Percentiles rank a stretch among this genome's conserved stretches.
Evolutionary conservation across 2,888 invertebrate species (phyloP).

Genomic region (Drosophila monieri): DNA sequence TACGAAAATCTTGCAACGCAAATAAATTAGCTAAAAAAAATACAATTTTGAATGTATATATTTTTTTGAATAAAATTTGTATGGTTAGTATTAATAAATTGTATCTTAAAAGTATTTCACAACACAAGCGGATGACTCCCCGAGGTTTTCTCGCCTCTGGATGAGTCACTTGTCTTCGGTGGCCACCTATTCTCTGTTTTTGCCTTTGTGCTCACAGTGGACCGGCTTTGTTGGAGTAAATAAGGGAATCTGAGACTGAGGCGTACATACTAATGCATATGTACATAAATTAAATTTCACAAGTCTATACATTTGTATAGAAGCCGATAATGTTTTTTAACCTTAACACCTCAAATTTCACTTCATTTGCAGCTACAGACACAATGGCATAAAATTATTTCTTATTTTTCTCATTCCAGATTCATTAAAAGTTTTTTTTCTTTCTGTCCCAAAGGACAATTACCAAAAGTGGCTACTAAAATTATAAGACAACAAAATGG

Average conservation of each 20-base stretch:
- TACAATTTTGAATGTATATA: not conserved
- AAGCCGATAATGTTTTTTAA: not conserved
- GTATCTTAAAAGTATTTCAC: conserved; percentile 9
- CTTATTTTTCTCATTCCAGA: no score
- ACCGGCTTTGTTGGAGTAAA: conserved; percentile 16
- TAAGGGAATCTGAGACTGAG: conserved; percentile 3
- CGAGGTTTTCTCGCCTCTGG: conserved; percentile 5
- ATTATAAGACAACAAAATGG: conserved; percentile 44
- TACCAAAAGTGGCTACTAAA: conserved; percentile 66
- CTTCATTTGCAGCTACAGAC: not conserved
- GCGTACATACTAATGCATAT: not conserved
- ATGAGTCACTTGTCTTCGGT: conserved; percentile 17
- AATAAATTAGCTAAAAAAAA: conserved; percentile 55
- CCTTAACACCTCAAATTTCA: conserved; percentile 8
- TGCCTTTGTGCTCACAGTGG: conserved; percentile 11
- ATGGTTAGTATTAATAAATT: no score
- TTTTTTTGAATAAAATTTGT: no score
- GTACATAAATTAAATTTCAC: not conserved
- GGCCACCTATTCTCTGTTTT: conserved; percentile 6
- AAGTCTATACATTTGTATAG: not conserved
- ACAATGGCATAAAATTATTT: no score
- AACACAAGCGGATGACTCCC: conserved; percentile 24
- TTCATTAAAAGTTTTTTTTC: not conserved
- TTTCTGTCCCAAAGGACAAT: conserved; percentile 48
- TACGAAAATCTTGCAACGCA: conserved; percentile 20